Conservation (phyloP, 2,888 invertebrate genomes). For the Anagyrus pseudococci region DNA sequence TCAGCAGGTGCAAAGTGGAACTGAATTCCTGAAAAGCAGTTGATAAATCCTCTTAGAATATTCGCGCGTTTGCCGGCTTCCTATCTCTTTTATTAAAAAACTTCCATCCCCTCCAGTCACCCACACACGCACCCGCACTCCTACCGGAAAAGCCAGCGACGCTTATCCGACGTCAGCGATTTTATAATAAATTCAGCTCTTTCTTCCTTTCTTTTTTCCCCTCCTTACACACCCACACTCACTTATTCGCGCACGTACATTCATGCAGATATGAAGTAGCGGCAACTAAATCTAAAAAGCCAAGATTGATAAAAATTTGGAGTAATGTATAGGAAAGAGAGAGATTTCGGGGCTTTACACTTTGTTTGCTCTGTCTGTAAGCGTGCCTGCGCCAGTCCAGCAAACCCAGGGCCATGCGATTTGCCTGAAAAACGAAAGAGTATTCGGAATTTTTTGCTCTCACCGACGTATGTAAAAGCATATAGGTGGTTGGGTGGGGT, state of each 20-base stretch:
- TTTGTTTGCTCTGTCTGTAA: slow-evolving; percentile 20
- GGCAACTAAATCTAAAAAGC: background rate
- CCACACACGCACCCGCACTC: no score
- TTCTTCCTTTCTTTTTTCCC: no score
- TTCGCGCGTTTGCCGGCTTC: no score
- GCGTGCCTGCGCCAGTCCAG: slow-evolving; percentile 46
- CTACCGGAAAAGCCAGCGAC: no score
- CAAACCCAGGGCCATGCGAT: slow-evolving; percentile 46
- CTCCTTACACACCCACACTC: no score
- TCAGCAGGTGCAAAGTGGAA: slow-evolving; percentile 49
- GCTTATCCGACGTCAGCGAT: no score
- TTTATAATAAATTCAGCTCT: no score
- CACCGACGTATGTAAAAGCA: background rate
- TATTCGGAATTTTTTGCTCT: background rate
- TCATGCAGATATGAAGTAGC: background rate
- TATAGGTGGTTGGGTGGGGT: background rate
- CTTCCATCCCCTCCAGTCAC: no score
- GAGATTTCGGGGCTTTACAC: slow-evolving; percentile 3
- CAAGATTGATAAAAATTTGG: background rate
- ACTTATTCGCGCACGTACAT: background rate
- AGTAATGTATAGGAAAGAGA: no score
- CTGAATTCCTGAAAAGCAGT: slow-evolving; percentile 35
- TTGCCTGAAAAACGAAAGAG: slow-evolving; percentile 49
- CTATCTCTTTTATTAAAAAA: no score
- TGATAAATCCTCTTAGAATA: no score